Conservation (phyloP, 2,113 vertebrate genomes). For the Terrapene triunguis region DNA sequence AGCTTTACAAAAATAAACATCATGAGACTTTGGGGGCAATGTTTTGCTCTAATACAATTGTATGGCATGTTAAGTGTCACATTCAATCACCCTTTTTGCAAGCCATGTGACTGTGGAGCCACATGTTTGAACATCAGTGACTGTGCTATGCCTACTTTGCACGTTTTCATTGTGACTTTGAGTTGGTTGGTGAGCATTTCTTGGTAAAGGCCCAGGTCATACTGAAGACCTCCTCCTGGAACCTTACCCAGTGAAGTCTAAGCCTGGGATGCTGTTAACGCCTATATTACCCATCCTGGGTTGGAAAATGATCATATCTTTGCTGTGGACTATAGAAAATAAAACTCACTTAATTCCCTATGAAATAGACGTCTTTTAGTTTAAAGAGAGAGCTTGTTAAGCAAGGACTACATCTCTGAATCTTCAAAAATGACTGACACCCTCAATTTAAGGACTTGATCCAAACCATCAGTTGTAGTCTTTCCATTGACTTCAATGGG, state of each 20-base stretch:
- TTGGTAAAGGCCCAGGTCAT: fast-evolving
- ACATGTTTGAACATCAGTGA: background rate
- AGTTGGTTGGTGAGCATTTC: background rate
- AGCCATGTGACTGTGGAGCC: background rate
- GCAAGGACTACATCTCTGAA: background rate
- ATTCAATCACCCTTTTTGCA: background rate
- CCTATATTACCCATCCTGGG: background rate
- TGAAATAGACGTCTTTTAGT: background rate
- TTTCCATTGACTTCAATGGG: background rate
- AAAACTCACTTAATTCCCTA: background rate
- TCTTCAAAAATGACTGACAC: background rate
- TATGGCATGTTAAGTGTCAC: background rate
- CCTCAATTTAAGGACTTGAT: background rate
- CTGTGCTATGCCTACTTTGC: fast-evolving
- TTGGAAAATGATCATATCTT: background rate
- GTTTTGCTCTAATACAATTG: background rate
- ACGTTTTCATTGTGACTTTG: background rate
- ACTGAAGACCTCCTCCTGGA: background rate
- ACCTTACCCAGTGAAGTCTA: background rate
- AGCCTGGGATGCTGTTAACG: background rate
- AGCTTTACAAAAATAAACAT: background rate
- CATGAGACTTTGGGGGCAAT: background rate
- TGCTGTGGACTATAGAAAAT: background rate
- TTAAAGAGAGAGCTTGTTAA: background rate
- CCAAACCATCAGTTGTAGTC: background rate